Conservation (phyloP, 1,140 invertebrate species). For the Drosophila lacteicornis region DNA sequence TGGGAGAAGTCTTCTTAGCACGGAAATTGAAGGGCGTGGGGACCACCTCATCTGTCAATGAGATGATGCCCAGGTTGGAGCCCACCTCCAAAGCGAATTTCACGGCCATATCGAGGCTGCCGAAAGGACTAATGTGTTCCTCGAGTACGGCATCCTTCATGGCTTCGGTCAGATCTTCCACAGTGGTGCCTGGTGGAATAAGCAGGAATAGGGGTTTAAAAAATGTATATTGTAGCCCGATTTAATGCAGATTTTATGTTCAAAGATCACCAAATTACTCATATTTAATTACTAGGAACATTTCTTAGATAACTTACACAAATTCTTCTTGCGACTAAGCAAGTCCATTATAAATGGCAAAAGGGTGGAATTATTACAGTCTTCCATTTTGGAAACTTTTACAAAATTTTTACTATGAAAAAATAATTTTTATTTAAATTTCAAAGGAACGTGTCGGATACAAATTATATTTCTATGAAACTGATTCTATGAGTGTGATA, state of each 20-base stretch:
- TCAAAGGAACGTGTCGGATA: not conserved
- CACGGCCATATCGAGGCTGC: constrained; percentile 33
- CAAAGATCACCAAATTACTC: no score
- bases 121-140: constrained; percentile 26
- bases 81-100: constrained; percentile 43
- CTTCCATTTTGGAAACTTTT: constrained; percentile 48
- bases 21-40: constrained; percentile 10
- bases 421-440: not conserved
- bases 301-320: no score
- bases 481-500: not conserved
- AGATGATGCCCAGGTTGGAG: constrained; percentile 43
- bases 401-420: not conserved
- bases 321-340: constrained; percentile 27
- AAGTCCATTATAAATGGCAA: constrained; percentile 50
- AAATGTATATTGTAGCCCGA: not conserved
- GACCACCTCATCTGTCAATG: constrained; percentile 9
- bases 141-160: constrained; percentile 24
- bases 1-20: not conserved
- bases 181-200: constrained; percentile 11
- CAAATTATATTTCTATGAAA: not conserved
- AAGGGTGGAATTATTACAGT: constrained; percentile 9
- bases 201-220: not conserved
- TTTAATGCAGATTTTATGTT: no score
- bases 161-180: constrained; percentile 14
- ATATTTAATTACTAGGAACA: no score